Evolutionary conservation across 2,888 invertebrate genomes (phyloP), one percentile per base, ranked within the genome.

Genomic region (Halocaridina rubra): DNA sequence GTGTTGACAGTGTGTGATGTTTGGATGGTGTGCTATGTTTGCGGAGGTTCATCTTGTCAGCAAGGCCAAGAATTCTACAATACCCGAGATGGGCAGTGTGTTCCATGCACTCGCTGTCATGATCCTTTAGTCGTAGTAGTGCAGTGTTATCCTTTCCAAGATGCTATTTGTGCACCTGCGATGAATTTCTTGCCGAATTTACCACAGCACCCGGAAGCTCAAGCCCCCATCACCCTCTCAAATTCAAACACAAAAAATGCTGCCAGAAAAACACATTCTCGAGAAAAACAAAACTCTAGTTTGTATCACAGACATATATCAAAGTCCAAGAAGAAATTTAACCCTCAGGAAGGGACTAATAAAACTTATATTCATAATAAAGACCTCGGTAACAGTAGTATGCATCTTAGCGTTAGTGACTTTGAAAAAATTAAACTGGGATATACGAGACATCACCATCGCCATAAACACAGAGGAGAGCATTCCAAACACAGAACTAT

Each of bases 161-260:
- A 81, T 76, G 69, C 81, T 53, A 76, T 76, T 22, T 81, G 81
- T 81, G 81, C 81, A 30, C 76, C 81, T 19, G 81, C 76, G n/a
- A 33, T 64, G n/a, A 75, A 76, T 29, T 76, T 81, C 76, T 24
- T 81, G 53, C 81, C 76, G 1, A 67, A 61, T 46, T 64, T 59
- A 67, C 61, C 80, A 32, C 71, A 61, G 72, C 72, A 53, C 33
- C 57, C 30, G 32, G 33, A 30, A 57, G 57, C 80, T 59, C 80
- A 80, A 72, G 72, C 61, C 72, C 80, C 80, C 80, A 80, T 80
- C 76, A 75, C 81, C 76, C 76, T 75, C 81, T 75, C 75, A 29
- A 69, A 75, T 57, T 39, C 81, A 46, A 22, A 75, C 53, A 22
- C 53, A 13, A 67, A 76, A 27, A 46, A 39, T 67, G 13, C 27